Percentiles rank a stretch among this genome's conserved stretches.
These are phyloP conservation scores for Ivindomyrus marchei DNA, from an alignment of 2,113 vertebrate species.

Conservation along the genomic window DNA sequence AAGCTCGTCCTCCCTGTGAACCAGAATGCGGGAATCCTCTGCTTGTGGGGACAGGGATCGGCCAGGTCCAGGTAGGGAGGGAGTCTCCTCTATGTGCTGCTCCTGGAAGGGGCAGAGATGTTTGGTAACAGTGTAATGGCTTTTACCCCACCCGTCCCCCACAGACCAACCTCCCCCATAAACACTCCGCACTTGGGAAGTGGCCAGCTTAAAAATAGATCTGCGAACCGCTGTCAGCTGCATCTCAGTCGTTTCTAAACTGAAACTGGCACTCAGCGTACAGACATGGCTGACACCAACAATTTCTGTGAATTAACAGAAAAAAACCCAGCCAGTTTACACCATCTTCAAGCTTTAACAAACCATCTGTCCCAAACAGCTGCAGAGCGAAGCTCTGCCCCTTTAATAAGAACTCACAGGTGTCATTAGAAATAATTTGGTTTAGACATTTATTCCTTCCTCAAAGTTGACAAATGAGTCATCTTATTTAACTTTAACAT, in stretches of 20 bases:
- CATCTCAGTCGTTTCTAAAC: not conserved
- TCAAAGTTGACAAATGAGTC: conserved; percentile 27
- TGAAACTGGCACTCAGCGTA: not conserved
- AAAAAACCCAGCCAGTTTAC: not conserved
- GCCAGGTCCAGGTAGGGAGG: not conserved
- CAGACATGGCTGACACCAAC: not conserved
- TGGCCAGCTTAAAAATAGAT: conserved; percentile 3
- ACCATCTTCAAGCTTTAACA: not conserved
- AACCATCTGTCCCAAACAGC: not conserved
- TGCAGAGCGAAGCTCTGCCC: not conserved
- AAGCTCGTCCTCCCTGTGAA: conserved; percentile 42
- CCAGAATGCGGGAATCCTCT: conserved; percentile 25
- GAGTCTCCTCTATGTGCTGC: conserved; percentile 10
- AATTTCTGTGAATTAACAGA: not conserved
- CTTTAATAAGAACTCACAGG: not conserved
- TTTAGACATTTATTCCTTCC: conserved; percentile 1
- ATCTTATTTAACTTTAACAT: conserved; percentile 1
- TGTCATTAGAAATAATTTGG: not conserved
- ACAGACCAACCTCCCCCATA: not conserved
- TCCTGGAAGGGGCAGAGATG: conserved; percentile 22
- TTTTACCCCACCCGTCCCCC: not conserved
- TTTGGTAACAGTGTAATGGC: not conserved
- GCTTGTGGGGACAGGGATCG: conserved; percentile 14
- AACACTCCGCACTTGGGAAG: not conserved
- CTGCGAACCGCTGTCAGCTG: not conserved